Evolutionary conservation across 1,140 invertebrate genomes (phyloP).

Genomic region (Coelopa frigida): DNA sequence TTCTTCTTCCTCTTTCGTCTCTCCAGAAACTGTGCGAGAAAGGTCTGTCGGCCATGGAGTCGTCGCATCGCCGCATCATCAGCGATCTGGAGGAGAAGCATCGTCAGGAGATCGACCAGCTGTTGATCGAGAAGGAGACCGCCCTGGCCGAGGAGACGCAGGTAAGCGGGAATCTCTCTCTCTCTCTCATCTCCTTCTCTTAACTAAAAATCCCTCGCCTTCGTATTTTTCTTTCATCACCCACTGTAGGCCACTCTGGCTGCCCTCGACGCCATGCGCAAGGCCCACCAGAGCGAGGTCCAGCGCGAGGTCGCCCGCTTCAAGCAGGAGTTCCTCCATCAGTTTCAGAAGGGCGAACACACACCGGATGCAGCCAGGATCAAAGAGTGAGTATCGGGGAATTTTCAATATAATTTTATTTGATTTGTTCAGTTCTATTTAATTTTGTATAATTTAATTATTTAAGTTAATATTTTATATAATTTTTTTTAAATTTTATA

Average conservation of each 20-base stretch:
- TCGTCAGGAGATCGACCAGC: slow-evolving; percentile 54
- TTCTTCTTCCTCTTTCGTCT: not conserved
- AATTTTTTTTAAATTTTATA: not conserved
- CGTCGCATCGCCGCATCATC: slow-evolving; percentile 76
- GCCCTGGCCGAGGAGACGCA: slow-evolving; percentile 84
- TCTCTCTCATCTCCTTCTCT: slow-evolving; percentile 4
- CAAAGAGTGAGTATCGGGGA: slow-evolving; percentile 37
- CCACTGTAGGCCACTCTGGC: slow-evolving; percentile 54
- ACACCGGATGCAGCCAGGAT: slow-evolving; percentile 28
- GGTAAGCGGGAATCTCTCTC: slow-evolving; percentile 23
- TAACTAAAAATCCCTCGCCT: too few relatives aligned
- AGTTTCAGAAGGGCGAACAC: slow-evolving; percentile 52
- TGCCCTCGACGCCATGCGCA: slow-evolving; percentile 85
- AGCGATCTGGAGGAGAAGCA: slow-evolving; percentile 80
- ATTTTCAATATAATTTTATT: not conserved
- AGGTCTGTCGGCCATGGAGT: slow-evolving; percentile 78
- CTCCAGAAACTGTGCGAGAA: slow-evolving; percentile 71
- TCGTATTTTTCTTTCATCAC: slow-evolving; percentile 4
- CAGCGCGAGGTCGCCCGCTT: slow-evolving; percentile 80
- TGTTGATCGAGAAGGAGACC: slow-evolving; percentile 72
- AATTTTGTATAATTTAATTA: not conserved
- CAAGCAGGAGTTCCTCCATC: slow-evolving; percentile 74
- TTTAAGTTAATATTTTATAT: not conserved
- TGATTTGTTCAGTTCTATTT: too few relatives aligned
- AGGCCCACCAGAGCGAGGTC: slow-evolving; percentile 86